Percentiles rank a stretch among this genome's conserved stretches.
Evolutionary conservation across 2,797 vertebrate genomes (phyloP).

Genomic region (Coendou prehensilis): DNA sequence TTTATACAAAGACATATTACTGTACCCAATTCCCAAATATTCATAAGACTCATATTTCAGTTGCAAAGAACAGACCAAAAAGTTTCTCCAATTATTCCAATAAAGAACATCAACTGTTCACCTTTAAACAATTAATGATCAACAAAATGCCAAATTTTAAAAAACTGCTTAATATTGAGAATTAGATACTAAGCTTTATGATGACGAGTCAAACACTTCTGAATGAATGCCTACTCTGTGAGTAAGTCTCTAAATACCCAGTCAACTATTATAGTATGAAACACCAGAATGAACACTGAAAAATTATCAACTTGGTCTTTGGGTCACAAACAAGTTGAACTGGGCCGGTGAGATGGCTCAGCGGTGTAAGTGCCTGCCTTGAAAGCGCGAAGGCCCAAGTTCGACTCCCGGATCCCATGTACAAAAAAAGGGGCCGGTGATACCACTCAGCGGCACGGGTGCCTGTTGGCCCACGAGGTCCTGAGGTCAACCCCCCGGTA

Average conservation of each 20-base stretch:
- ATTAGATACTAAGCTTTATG: slow-evolving; percentile 59
- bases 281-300: slow-evolving; percentile 37
- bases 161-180: slow-evolving; percentile 17
- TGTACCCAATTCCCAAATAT: slow-evolving; percentile 8
- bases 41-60: slow-evolving; percentile 1
- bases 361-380: too few species aligned
- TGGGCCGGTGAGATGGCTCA: too few species aligned
- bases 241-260: slow-evolving; percentile 46
- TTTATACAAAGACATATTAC: slow-evolving; percentile 39
- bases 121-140: slow-evolving; percentile 57
- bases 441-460: too few species aligned
- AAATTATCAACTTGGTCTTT: slow-evolving; percentile 43
- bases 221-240: not conserved
- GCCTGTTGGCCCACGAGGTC: too few species aligned
- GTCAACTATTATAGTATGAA: slow-evolving; percentile 41
- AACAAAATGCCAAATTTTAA: slow-evolving; percentile 61
- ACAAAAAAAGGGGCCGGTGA: too few species aligned
- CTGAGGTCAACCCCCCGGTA: too few species aligned
- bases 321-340: slow-evolving; percentile 15
- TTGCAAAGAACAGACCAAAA: slow-evolving; percentile 30
- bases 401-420: too few species aligned
- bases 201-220: slow-evolving; percentile 62
- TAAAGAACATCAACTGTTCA: slow-evolving; percentile 45
- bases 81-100: slow-evolving; percentile 46
- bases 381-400: too few species aligned